These are phyloP conservation scores for Pheosia tremula DNA, from an alignment of 2,888 invertebrate species.

Conservation along the genomic window DNA sequence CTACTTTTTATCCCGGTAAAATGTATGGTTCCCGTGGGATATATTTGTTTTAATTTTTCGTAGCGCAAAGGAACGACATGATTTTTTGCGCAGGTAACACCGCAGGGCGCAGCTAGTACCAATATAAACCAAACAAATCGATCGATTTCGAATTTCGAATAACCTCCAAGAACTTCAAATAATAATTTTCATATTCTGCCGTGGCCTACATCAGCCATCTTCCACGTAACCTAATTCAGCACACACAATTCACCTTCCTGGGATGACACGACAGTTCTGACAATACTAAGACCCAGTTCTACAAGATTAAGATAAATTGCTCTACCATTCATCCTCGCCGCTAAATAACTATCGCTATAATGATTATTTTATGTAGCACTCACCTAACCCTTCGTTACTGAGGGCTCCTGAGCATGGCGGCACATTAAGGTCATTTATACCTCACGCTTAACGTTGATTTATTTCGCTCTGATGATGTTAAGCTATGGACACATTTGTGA, in stretches of 20 bases:
- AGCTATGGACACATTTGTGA: not conserved
- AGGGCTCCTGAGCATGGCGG: conserved; percentile 25
- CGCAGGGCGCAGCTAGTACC: too few relatives aligned
- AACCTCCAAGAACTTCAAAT: too few relatives aligned
- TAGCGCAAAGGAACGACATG: too few relatives aligned
- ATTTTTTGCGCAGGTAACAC: too few relatives aligned
- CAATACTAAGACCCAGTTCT: not conserved
- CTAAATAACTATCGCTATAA: not conserved
- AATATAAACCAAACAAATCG: too few relatives aligned
- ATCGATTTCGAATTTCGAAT: too few relatives aligned
- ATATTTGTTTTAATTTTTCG: too few relatives aligned
- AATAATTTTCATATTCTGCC: too few relatives aligned
- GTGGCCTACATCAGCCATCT: not conserved
- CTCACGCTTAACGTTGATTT: conserved; percentile 29
- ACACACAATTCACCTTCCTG: not conserved
- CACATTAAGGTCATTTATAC: conserved; percentile 38
- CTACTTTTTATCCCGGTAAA: too few relatives aligned
- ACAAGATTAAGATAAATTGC: conserved; percentile 1
- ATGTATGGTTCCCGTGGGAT: too few relatives aligned
- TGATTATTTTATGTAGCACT: conserved; percentile 1
- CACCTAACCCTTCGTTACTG: conserved; percentile 31
- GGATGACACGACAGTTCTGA: not conserved
- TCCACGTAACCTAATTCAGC: not conserved
- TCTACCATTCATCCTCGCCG: not conserved
- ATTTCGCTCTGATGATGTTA: conserved; percentile 18